Conservation (phyloP, 2,888 invertebrate genomes). For the Odontocolon sp. region DNA sequence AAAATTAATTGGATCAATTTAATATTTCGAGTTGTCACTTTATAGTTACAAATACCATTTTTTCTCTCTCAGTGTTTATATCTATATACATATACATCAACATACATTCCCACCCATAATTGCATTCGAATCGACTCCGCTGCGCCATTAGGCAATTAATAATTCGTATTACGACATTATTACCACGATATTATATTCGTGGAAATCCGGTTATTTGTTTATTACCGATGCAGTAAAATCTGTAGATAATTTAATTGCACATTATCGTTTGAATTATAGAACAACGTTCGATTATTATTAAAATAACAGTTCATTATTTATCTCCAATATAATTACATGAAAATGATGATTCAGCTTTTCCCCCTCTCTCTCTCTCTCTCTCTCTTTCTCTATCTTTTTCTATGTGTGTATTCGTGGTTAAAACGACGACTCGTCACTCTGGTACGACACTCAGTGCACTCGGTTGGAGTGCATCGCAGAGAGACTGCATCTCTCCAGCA, state of each 20-base stretch:
- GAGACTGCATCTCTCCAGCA: neutral
- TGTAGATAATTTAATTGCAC: neutral
- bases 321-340: neutral
- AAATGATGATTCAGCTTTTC: neutral
- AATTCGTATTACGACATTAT: conserved; percentile 7
- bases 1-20: too few species aligned
- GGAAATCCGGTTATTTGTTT: conserved; percentile 38
- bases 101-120: neutral
- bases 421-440: too few species aligned
- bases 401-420: too few species aligned
- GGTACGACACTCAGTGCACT: neutral
- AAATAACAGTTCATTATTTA: conserved; percentile 14
- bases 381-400: too few species aligned
- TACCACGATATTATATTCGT: neutral
- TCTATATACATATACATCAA: neutral
- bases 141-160: conserved; percentile 16
- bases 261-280: conserved; percentile 9
- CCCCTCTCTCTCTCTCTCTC: neutral
- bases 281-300: neutral
- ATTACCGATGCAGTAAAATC: neutral
- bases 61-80: too few species aligned
- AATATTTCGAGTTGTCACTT: too few species aligned
- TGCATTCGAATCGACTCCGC: neutral
- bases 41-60: too few species aligned
- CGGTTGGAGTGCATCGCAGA: conserved; percentile 16